Evolutionary conservation across 2,797 vertebrate species (phyloP), one percentile per base, ranked within the genome.

Genomic region (Phoebastria nigripes): DNA sequence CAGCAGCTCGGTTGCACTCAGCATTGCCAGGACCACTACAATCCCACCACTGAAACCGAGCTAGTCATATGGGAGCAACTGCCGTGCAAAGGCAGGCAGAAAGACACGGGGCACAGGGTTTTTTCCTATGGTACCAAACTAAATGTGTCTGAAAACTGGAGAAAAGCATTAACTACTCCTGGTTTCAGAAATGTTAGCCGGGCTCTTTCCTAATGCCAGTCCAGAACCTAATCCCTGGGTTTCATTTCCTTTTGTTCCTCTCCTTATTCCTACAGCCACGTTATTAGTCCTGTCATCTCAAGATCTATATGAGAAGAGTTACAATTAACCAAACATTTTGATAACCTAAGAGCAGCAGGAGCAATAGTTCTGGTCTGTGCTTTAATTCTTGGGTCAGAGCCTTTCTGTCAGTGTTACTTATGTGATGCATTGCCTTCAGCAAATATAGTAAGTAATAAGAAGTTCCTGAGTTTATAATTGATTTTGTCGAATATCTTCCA

Each of bases 401-500:
- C 35, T 78, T 82, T 85, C 42, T 82, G 79, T 66, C 82, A 86
- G 28, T 44, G 42, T 86, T 79, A 65, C 31, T 94, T 67, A 51
- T 1, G 58, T 28, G 52, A 66, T 85, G 37, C 63, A 55, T 83
- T 92, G 79, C 58, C 89, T 93, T 90, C 58, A 85, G 37, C n/a
- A 88, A 58, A 66, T 79, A 63, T 6, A 87, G 66, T 42, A 63
- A 88, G 59, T 65, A 87, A 71, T 62, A 88, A 92, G 72, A 92
- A 88, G 59, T 62, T 94, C 31, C 63, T 69, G 82, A 87, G 33
- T 93, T 96, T 95, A 69, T 71, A 94, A 85, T 44, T 63, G 65
- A 81, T 42, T 70, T 94, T 84, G 52, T 47, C 87, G 88, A 94
- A 81, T 62, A 77, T n/a, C 49, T 81, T 88, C 69, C 80, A 88